Percentiles rank a stretch among this genome's conserved stretches.
These are phyloP conservation scores for Nettapus auritus DNA, from an alignment of 2,113 vertebrate species.

Conservation along the genomic window DNA sequence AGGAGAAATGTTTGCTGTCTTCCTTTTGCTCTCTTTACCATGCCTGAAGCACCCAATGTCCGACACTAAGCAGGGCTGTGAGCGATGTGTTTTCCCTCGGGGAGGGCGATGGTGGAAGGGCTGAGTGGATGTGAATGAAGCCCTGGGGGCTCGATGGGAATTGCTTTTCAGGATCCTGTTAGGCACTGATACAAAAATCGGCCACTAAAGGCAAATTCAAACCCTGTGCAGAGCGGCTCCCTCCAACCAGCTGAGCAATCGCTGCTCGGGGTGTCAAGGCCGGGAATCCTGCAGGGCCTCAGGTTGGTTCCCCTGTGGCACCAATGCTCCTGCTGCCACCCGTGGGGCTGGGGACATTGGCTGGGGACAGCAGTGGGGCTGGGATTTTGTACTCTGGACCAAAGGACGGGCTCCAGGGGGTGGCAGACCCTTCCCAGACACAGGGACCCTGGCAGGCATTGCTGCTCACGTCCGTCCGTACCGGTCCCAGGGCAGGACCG, in stretches of 20 bases:
- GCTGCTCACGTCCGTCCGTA: not conserved
- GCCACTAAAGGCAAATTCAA: not conserved
- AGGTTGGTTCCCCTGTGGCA: not conserved
- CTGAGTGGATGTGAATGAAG: not conserved
- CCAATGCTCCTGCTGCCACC: not conserved
- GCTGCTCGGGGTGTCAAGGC: not conserved
- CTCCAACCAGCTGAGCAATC: not conserved
- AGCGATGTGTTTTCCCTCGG: not conserved
- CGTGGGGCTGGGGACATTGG: not conserved
- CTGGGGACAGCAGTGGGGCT: not conserved
- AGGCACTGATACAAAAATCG: not conserved
- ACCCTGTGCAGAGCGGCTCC: not conserved
- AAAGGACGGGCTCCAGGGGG: not conserved
- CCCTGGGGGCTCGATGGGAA: not conserved
- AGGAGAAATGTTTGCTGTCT: not conserved
- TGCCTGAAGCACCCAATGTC: not conserved
- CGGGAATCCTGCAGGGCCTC: not conserved
- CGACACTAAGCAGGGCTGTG: not conserved
- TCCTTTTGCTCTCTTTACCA: not conserved
- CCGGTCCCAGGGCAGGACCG: not conserved
- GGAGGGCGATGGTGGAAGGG: not conserved
- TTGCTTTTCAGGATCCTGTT: not conserved
- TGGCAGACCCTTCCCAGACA: not conserved
- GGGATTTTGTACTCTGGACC: not conserved
- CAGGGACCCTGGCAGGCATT: rapidly evolving